These are phyloP conservation scores for Eupithecia insigniata DNA, from an alignment of 2,888 invertebrate species.

Conservation along the genomic window DNA sequence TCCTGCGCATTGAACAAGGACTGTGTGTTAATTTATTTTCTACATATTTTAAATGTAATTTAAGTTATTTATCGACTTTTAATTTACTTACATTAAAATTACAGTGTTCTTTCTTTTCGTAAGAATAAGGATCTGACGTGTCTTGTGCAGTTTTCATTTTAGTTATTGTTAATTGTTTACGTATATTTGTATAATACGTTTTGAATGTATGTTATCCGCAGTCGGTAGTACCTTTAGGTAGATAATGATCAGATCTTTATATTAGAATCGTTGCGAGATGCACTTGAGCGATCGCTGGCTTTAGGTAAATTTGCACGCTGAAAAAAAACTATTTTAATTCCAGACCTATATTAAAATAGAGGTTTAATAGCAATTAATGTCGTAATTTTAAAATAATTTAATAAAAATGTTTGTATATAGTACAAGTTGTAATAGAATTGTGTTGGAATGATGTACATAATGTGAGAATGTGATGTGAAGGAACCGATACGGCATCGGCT, in stretches of 20 bases:
- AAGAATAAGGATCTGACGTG: constrained; percentile 72
- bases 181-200: constrained; percentile 56
- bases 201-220: constrained; percentile 61
- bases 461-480: constrained; percentile 67
- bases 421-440: constrained; percentile 81
- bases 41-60: constrained; percentile 67
- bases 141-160: constrained; percentile 67
- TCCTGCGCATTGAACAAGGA: constrained; percentile 79
- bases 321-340: constrained; percentile 77
- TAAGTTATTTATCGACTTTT: constrained; percentile 81
- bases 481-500: constrained; percentile 58
- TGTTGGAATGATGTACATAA: constrained; percentile 77
- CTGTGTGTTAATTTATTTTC: constrained; percentile 82
- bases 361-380: constrained; percentile 76
- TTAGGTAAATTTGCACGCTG: constrained; percentile 80
- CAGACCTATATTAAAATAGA: constrained; percentile 79
- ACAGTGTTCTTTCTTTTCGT: constrained; percentile 61
- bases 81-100: constrained; percentile 62
- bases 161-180: constrained; percentile 59
- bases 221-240: constrained; percentile 56
- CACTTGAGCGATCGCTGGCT: constrained; percentile 71
- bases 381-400: constrained; percentile 74
- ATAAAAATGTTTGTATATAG: constrained; percentile 82
- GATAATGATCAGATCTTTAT: constrained; percentile 54
- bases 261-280: constrained; percentile 67